Conservation (phyloP, 2,113 vertebrate species). For the Alces alces region DNA sequence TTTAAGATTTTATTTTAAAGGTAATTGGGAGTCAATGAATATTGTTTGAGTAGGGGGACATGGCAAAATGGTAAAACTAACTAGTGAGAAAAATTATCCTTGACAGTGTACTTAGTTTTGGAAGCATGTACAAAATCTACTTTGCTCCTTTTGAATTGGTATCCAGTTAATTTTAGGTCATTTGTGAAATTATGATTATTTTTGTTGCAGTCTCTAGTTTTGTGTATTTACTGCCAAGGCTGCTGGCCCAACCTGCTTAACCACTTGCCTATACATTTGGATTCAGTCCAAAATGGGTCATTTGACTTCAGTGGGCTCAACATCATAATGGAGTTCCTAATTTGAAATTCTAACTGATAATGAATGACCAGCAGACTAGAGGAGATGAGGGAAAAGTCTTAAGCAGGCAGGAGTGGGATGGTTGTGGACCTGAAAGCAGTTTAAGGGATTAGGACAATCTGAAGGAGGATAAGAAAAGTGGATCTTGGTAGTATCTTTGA, state of each 20-base stretch:
- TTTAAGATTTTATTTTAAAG: slow-evolving; percentile 41
- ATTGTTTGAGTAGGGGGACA: not conserved
- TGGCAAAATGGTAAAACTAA: not conserved
- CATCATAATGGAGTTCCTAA: slow-evolving; percentile 40
- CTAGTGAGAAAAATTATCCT: slow-evolving; percentile 16
- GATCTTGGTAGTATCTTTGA: slow-evolving; percentile 8
- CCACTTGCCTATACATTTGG: slow-evolving; percentile 32
- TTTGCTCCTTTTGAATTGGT: not conserved
- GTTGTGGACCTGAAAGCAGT: slow-evolving; percentile 31
- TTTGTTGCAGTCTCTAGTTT: slow-evolving; percentile 28
- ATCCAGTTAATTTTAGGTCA: not conserved
- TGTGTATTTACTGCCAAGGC: not conserved
- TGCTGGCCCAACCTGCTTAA: not conserved
- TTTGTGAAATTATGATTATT: slow-evolving; percentile 38
- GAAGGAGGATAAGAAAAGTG: not conserved
- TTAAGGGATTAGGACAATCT: not conserved
- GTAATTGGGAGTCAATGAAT: not conserved
- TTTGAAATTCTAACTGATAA: slow-evolving; percentile 51
- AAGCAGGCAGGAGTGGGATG: not conserved
- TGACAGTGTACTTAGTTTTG: not conserved
- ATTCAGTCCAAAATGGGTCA: slow-evolving; percentile 16
- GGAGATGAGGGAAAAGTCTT: slow-evolving; percentile 16
- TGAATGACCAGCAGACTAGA: not conserved
- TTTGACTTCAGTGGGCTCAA: slow-evolving; percentile 44
- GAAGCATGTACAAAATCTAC: not conserved